Base-by-base conservation (phyloP, 2,113 vertebrate genomes). In the Zingel zingel region DNA sequence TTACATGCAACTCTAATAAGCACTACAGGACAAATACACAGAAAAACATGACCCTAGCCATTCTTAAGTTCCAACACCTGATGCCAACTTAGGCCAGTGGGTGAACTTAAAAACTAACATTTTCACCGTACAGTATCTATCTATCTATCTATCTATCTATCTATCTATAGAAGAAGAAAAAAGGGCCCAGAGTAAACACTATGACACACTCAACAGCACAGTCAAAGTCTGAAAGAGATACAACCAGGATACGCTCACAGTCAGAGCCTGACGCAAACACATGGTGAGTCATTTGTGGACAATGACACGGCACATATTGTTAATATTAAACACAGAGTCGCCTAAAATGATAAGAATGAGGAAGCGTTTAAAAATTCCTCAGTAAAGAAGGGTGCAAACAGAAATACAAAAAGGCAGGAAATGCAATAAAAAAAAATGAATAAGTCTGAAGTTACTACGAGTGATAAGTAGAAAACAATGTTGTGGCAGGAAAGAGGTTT, bases 231-330 rank as follows among this genome's bases (percentile, higher is more conserved):
- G 66, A 71, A 71, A 43, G 70, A 65, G 64, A 63, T 84, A 88
- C 84, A 77, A 76, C 70, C 74, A 73, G 36, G 43, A 16, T 61
- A 25, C 69, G 76, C 48, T 45, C 45, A 66, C 39, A 21, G 3
- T 1, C 54, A 79, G 53, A 13, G 58, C 16, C 25, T 43, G 30
- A 57, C 58, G 72, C 36, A 54, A 16, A 77, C 47, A 75, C 71
- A 62, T 13, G 47, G 16, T 45, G 71, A 87, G 74, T 65, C 89
- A 81, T 68, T 50, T 57, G 27, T 36, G 33, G 45, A 73, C 39
- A 43, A 43, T 43, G 39, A 43, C 53, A 48, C 18, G 18, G 65
- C 48, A 84, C 36, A 58, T 21, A 30, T 68, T 54, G 19, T 14
- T 15, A 6, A 45, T 27, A 62, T 19, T 33, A 66, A 51, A 66